Percentiles rank a stretch among this genome's conserved stretches.
These are phyloP conservation scores for Actenoides lindsayi DNA, from an alignment of 2,113 vertebrate genomes.

Conservation along the genomic window DNA sequence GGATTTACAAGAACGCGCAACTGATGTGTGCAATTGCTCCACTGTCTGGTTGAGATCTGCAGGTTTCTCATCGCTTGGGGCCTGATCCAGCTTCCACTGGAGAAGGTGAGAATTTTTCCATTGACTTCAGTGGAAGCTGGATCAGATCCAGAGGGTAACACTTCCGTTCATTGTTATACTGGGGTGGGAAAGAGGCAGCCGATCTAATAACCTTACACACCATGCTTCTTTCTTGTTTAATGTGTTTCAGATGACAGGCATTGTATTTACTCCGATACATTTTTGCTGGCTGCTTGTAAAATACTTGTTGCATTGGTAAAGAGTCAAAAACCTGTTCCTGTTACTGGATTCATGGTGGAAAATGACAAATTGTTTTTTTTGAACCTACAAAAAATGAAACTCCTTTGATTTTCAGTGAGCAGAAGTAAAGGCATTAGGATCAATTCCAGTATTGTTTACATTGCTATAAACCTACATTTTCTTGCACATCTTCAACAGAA, in stretches of 20 bases:
- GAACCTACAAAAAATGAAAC: background rate
- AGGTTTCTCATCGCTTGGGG: background rate
- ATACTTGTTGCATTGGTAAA: background rate
- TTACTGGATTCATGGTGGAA: background rate
- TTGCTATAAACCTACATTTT: background rate
- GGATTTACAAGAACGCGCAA: background rate
- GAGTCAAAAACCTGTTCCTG: background rate
- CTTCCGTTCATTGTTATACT: constrained; percentile 43
- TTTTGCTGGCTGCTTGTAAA: background rate
- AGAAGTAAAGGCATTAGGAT: background rate
- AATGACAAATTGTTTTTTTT: background rate
- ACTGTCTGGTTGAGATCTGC: background rate
- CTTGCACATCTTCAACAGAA: background rate
- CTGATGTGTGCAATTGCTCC: background rate
- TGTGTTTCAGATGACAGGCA: background rate
- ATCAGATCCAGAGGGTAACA: constrained; percentile 40
- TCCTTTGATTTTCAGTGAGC: background rate
- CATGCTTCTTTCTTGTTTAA: background rate
- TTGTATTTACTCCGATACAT: background rate
- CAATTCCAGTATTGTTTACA: background rate
- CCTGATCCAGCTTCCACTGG: background rate
- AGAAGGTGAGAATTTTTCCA: constrained; percentile 19
- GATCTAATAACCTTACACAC: background rate
- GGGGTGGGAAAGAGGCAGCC: constrained; percentile 16
- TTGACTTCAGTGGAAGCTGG: background rate